Conservation (phyloP, 2,113 vertebrate species). For the Dipodomys spectabilis region DNA sequence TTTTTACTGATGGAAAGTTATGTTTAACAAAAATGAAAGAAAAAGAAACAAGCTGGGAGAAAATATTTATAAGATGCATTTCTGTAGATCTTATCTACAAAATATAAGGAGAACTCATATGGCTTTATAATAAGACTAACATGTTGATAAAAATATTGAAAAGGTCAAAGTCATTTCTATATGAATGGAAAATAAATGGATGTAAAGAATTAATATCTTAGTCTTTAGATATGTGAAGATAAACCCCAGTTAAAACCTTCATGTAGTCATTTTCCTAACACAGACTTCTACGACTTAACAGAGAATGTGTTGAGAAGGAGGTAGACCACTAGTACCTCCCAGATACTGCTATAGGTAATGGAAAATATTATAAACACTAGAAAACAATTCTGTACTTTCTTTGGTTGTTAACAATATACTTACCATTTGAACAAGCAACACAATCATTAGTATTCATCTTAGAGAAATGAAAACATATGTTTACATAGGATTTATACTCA, state of each 20-base stretch:
- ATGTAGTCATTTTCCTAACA: background rate
- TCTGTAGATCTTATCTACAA: background rate
- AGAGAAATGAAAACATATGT: background rate
- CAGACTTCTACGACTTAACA: too few species aligned
- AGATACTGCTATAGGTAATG: background rate
- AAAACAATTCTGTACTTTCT: background rate
- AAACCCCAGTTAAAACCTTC: background rate
- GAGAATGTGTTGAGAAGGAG: background rate
- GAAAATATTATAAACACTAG: background rate
- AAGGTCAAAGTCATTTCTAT: background rate
- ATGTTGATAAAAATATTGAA: background rate
- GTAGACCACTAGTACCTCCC: too few species aligned
- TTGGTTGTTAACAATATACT: background rate
- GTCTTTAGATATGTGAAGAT: background rate
- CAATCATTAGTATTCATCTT: background rate
- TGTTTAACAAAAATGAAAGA: constrained; percentile 1
- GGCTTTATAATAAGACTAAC: background rate
- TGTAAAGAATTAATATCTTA: background rate
- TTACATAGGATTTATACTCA: background rate
- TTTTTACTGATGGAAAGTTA: background rate
- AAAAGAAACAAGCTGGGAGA: background rate
- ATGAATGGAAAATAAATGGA: background rate
- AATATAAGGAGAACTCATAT: background rate
- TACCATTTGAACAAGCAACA: background rate
- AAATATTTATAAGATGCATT: background rate